A percentile compares a stretch with the other conserved stretches of the same genome.
Conservation (phyloP, 2,797 vertebrate species). For the Myotis daubentonii region DNA sequence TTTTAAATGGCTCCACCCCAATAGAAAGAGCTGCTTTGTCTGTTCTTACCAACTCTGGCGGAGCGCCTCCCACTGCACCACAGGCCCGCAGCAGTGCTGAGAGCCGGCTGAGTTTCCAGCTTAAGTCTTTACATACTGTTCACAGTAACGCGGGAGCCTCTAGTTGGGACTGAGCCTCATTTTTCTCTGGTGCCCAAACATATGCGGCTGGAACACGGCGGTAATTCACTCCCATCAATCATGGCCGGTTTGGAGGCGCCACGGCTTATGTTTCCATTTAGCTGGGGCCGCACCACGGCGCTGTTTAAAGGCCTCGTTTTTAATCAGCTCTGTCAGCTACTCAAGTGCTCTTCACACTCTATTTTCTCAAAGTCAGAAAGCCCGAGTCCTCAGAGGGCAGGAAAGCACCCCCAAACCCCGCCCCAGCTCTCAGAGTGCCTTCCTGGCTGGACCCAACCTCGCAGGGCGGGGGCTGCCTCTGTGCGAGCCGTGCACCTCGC, state of each 20-base stretch:
- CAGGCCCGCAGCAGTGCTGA: neutral
- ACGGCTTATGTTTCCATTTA: neutral
- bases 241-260: neutral
- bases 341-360: neutral
- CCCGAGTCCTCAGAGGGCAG: neutral
- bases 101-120: neutral
- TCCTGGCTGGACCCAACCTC: neutral
- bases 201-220: neutral
- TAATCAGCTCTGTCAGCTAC: slow-evolving; percentile 29
- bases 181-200: slow-evolving; percentile 37
- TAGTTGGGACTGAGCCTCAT: neutral
- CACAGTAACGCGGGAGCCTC: neutral
- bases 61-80: neutral
- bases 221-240: slow-evolving; percentile 33
- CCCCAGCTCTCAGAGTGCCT: neutral
- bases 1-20: neutral
- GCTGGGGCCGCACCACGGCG: neutral
- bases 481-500: neutral
- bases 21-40: neutral
- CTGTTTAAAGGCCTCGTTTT: slow-evolving; percentile 28
- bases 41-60: neutral
- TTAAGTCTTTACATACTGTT: neutral
- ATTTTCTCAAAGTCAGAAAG: slow-evolving; percentile 49
- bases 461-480: no score
- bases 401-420: neutral